Evolutionary conservation across 2,113 vertebrate species (phyloP).

Genomic region (Neoarius graeffei): DNA sequence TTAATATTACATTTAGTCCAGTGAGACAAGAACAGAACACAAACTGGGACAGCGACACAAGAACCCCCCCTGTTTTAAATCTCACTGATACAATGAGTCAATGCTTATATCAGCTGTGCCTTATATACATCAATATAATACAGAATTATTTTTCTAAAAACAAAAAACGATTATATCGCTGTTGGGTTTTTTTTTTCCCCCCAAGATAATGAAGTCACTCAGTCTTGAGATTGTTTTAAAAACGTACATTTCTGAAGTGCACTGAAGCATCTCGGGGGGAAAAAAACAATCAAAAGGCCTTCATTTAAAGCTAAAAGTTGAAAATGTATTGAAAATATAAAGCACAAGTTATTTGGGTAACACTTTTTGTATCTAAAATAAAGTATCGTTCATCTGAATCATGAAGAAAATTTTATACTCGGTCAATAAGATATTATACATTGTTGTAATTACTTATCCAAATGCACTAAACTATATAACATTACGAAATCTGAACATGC

Average conservation of each 20-base stretch:
- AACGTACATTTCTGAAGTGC: not conserved
- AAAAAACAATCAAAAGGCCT: not conserved
- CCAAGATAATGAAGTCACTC: not conserved
- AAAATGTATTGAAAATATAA: not conserved
- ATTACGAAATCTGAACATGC: not conserved
- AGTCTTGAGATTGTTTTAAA: not conserved
- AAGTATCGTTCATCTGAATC: too few relatives aligned
- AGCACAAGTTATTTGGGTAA: not conserved
- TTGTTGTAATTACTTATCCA: not conserved
- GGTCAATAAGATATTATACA: not conserved
- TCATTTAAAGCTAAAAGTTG: not conserved
- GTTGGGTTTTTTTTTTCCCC: not conserved
- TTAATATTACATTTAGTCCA: constrained; percentile 13
- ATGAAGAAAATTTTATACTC: not conserved
- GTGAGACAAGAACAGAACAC: constrained; percentile 14
- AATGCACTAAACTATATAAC: not conserved
- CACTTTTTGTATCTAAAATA: not conserved
- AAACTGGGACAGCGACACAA: constrained; percentile 20
- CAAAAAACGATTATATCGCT: not conserved
- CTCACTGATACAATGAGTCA: not conserved
- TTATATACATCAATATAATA: not conserved
- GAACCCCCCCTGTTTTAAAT: not conserved
- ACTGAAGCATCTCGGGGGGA: not conserved
- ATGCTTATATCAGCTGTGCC: not conserved
- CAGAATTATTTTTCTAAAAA: not conserved